phyloP scores from a whole-genome alignment of 2,113 vertebrate genomes.

The Oryzias woworae region DNA sequence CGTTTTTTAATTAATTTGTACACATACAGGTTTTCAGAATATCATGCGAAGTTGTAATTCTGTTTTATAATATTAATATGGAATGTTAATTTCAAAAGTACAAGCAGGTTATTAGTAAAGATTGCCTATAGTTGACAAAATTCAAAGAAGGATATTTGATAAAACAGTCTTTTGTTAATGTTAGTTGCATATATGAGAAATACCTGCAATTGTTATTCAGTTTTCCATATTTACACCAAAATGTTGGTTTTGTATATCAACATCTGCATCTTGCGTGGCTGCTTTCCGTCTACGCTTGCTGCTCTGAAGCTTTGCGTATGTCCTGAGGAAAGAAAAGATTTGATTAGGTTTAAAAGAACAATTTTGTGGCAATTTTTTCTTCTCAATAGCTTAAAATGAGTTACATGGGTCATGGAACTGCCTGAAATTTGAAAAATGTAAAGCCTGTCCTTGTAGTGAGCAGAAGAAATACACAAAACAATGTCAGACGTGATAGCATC shows the following conservation, averaged over 20 bases:
- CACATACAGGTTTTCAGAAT: too few relatives aligned
- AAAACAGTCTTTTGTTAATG: background rate
- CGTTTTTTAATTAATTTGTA: too few relatives aligned
- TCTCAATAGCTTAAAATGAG: too few relatives aligned
- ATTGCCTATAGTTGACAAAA: background rate
- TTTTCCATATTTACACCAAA: slow-evolving; percentile 1
- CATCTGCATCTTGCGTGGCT: slow-evolving; percentile 20
- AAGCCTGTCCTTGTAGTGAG: too few relatives aligned
- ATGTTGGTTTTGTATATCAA: background rate
- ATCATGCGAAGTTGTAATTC: too few relatives aligned
- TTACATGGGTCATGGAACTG: too few relatives aligned
- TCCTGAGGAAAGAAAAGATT: slow-evolving; percentile 47
- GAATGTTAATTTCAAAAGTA: too few relatives aligned
- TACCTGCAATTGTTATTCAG: background rate
- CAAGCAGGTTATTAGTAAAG: too few relatives aligned
- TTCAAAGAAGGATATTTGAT: background rate
- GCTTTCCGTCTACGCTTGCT: slow-evolving; percentile 78
- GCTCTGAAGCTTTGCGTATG: slow-evolving; percentile 68
- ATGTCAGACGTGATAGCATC: too few relatives aligned
- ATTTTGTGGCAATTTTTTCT: background rate
- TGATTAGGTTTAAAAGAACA: background rate
- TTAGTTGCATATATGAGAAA: background rate
- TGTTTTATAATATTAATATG: too few relatives aligned
- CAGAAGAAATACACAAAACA: too few relatives aligned
- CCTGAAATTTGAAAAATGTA: too few relatives aligned